phyloP scores from a whole-genome alignment of 1,140 invertebrate genomes.

The Bradysia coprophila region DNA sequence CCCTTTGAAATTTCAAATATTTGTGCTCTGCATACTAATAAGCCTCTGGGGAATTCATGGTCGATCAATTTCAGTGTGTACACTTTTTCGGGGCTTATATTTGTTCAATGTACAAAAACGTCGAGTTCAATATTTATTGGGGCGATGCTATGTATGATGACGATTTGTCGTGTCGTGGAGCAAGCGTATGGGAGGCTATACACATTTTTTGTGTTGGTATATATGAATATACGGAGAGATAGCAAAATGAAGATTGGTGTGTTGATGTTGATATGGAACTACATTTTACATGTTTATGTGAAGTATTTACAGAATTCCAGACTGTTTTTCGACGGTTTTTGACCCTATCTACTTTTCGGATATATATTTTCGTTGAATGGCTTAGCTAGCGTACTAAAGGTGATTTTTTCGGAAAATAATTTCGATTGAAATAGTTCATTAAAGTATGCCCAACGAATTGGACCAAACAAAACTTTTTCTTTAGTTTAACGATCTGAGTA shows the following conservation, averaged over 20 bases:
- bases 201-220: not conserved
- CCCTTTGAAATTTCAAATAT: not conserved
- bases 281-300: not conserved
- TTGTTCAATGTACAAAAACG: not conserved
- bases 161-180: not conserved
- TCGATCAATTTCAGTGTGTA: not conserved
- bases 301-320: too few relatives aligned
- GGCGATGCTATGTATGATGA: not conserved
- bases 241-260: not conserved
- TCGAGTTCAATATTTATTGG: not conserved
- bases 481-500: too few relatives aligned
- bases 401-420: too few relatives aligned
- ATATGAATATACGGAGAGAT: not conserved
- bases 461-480: too few relatives aligned
- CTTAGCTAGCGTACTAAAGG: too few relatives aligned
- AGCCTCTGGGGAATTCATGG: not conserved
- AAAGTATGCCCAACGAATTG: too few relatives aligned
- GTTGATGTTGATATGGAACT: not conserved
- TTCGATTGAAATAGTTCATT: too few relatives aligned
- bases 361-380: too few relatives aligned
- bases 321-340: too few relatives aligned
- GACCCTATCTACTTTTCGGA: too few relatives aligned
- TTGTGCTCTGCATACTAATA: not conserved
- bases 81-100: not conserved
- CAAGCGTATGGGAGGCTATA: not conserved